phyloP scores from a whole-genome alignment of 2,797 vertebrate species.

The Rhabdophis nuchalis region DNA sequence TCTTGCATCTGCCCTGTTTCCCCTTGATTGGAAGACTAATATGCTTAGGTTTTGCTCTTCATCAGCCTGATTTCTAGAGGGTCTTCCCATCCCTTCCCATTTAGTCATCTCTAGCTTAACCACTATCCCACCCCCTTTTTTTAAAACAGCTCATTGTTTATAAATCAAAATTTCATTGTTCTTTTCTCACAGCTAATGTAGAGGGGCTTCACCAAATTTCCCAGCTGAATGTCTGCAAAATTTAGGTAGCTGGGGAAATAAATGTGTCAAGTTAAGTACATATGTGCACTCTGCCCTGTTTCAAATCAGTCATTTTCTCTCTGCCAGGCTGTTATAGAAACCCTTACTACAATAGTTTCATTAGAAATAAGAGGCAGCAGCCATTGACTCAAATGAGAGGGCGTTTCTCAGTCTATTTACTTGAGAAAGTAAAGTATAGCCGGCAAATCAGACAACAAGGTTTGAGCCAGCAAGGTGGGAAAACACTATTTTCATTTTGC shows the following conservation, averaged over 20 bases:
- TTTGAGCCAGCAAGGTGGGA: neutral
- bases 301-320: neutral
- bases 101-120: neutral
- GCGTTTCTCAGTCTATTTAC: neutral
- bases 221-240: neutral
- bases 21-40: neutral
- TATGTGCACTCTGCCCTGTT: neutral
- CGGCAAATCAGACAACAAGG: neutral
- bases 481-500: neutral
- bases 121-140: neutral
- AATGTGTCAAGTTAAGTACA: neutral
- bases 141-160: neutral
- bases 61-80: neutral
- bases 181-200: neutral
- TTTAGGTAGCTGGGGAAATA: neutral
- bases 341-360: neutral
- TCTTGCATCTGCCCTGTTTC: neutral
- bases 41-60: neutral
- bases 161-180: neutral
- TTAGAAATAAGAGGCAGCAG: neutral
- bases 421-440: neutral
- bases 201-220: neutral
- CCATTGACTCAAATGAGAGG: neutral
- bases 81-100: neutral
- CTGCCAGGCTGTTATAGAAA: neutral